Base-by-base conservation (phyloP, 2,113 vertebrate species). In the Eidolon helvum region DNA sequence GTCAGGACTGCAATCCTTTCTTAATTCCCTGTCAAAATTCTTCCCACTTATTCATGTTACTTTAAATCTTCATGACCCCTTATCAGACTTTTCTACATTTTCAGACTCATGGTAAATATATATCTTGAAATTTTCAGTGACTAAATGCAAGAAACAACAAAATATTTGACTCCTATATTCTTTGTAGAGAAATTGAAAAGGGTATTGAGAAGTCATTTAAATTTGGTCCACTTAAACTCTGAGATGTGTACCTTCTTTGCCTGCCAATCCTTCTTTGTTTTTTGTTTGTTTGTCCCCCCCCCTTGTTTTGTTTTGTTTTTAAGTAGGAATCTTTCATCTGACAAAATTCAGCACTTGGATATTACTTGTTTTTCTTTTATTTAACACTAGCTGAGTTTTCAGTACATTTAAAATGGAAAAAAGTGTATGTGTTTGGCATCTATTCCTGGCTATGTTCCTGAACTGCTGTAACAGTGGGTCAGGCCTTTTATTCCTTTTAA, bases 281-380 rank as follows among this genome's bases (percentile, higher is more conserved):
- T 57, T 30, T 43, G 68, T 87, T 69, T 71, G n/a, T n/a, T n/a
- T n/a, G n/a, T n/a, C n/a, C n/a, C n/a, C n/a, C n/a, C n/a, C n/a
- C n/a, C n/a, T n/a, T n/a, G n/a, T n/a, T n/a, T n/a, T n/a, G n/a
- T 68, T 43, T 74, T 87, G 65, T 71, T 68, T 55, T 57, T 30
- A 53, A 96, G 38, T 59, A 71, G 59, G 40, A 80, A 84, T 66
- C 7, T 84, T 82, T 90, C 40, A 71, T 59, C 28, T 83, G 53
- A 77, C 61, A 72, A 40, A 77, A 45, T 63, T 87, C 18, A 71
- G 35, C 10, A 61, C 0, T 61, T 45, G 4, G 3, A 94, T 82
- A 77, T 71, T 74, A 93, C 24, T 82, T 75, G 38, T 33, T 85
- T 93, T 65, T 91, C 61, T 80, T 92, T 95, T 43, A 75, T 61